Evolutionary conservation across 2,113 vertebrate genomes (phyloP), one percentile per base, ranked within the genome.

Genomic region (Taurulus bubalis): DNA sequence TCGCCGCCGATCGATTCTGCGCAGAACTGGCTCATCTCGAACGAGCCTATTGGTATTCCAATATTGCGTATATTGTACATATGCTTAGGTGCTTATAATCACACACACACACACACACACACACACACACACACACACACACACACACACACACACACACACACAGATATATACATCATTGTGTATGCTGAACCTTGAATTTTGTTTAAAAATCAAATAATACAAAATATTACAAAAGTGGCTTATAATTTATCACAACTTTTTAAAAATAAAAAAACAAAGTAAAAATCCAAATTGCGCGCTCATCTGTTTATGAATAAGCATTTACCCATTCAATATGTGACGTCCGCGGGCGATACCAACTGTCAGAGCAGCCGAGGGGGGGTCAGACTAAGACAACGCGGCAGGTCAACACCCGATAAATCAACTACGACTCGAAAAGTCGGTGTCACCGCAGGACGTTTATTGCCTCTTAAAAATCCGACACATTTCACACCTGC

Each of bases 321-420:
- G 10, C n/a, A 56, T 30, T 32, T 36, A 16, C 18, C 15, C 1
- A 26, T 28, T 64, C 32, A 1, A 0, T 20, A 0, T 8, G 6
- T 87, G 83, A 90, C 83, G 87, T 82, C 34, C 30, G 0, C 6
- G 84, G 91, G 56, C 79, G 38, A 85, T 86, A 92, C 95, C 94
- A 95, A 82, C 8, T 71, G 3, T 3, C 9, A 6, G n/a, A 0
- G 14, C 0, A 45, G 47, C 8, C 16, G 1, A 77, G 74, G 72
- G 66, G 24, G 28, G 69, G 4, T 58, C n/a, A 0, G 1, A 28
- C 40, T 6, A 0, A 15, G 24, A 58, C 24, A 36, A n/a, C 6
- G 1, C 3, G 0, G 4, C 4, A 12, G 8, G 59, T 71, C 7
- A 40, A 1, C 34, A 16, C 4, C 9, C 11, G 14, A 70, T 6